phyloP scores from a whole-genome alignment of 2,888 invertebrate genomes.

The Metacarcinus magister region DNA sequence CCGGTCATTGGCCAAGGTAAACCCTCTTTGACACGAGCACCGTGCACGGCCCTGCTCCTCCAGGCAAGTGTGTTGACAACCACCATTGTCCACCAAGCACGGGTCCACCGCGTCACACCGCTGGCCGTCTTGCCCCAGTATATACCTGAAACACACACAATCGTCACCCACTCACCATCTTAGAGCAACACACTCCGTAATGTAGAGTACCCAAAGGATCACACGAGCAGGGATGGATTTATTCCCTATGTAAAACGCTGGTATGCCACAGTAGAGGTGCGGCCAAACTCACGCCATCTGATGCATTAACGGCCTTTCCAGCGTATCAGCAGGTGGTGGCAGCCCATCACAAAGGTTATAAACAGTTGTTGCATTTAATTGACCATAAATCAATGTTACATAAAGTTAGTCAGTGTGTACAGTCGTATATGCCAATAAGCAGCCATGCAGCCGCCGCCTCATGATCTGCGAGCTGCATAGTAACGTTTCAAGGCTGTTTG shows the following conservation, averaged over 20 bases:
- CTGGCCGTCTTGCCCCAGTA: conserved; percentile 35
- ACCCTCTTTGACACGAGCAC: conserved; percentile 72
- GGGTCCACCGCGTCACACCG: conserved; percentile 66
- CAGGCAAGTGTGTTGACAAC: conserved; percentile 74
- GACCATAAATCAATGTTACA: not conserved
- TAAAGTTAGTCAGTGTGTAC: not conserved
- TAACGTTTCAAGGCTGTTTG: not conserved
- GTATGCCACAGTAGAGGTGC: not conserved
- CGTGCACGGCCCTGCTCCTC: conserved; percentile 51
- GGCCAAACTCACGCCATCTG: not conserved
- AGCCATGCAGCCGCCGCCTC: not conserved
- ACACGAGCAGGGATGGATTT: not conserved
- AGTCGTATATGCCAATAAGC: not conserved
- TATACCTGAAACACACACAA: conserved; percentile 54
- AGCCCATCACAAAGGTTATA: not conserved
- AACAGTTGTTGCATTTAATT: not conserved
- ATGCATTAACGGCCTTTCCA: not conserved
- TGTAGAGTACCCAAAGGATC: too few species aligned
- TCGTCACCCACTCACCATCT: too few species aligned
- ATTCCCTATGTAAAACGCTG: not conserved
- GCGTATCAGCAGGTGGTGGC: too few species aligned
- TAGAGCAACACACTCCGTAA: too few species aligned
- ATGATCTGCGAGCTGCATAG: not conserved
- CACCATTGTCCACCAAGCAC: conserved; percentile 75
- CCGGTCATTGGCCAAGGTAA: conserved; percentile 56